Evolutionary conservation across 2,113 vertebrate species (phyloP), one percentile per base, ranked within the genome.

Genomic region (Coturnix japonica): DNA sequence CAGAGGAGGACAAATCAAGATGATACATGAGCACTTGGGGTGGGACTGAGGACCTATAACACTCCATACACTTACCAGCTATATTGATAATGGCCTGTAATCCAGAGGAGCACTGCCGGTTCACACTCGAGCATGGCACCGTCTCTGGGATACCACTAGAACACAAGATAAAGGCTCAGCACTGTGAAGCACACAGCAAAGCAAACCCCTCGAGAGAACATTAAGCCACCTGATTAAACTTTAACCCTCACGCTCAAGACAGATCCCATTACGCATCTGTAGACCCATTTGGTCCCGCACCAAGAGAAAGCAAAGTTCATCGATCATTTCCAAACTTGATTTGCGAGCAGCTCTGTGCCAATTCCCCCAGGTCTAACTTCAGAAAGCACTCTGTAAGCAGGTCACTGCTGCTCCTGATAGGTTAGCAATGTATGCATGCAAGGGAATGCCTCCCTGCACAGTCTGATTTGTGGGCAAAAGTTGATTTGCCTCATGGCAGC

Each of bases 31-130:
- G 49, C 22, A 8, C 4, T 4, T 26, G 14, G 23, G n/a, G 12
- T 7, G 3, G 6, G 37, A 21, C 18, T 4, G 1, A 79, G 44
- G 1, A 25, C 19, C 57, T 23, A 1, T 12, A 35, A 3, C 11
- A 81, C 31, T 33, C 57, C 12, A 16, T 37, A 11, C 46, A 81
- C 93, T 94, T 89, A 99, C 99, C 99, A 80, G 99, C 98, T 17
- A 99, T 97, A 94, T 97, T 99, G 80, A 99, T 97, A 64, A 99
- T 93, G 3, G 99, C 99, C 96, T 99, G 99, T 1, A 99, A 97
- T 8, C 99, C 99, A 0, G 99, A 99, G 2, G 99, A 99, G 76
- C 99, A 99, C 94, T 98, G 98, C n/a, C 99, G 93, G 91, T 99
- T 99, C 33, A 99, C 98, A 1, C 96, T 95, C 17, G 94, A 98